A percentile compares a stretch with the other conserved stretches of the same genome.
Conservation (phyloP, 35 echinoderm and acorn worm genomes). For the Holothuria glaberrima region DNA sequence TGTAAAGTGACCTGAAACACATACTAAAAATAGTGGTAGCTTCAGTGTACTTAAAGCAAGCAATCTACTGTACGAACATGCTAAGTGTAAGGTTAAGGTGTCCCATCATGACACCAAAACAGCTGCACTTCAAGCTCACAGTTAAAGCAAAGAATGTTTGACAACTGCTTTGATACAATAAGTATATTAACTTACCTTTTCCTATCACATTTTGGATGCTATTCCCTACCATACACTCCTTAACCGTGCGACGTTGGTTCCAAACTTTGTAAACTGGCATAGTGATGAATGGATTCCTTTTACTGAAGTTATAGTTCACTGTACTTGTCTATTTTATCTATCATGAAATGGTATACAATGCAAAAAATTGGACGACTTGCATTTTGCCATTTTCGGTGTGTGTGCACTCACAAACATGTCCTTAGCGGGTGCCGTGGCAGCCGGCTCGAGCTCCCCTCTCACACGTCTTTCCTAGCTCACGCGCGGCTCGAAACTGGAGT, state of each 20-base stretch:
- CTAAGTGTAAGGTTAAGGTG: too few species aligned
- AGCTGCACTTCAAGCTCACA: neutral
- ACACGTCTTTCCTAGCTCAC: too few species aligned
- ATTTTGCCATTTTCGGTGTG: neutral
- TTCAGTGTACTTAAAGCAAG: too few species aligned
- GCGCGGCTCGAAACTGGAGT: too few species aligned
- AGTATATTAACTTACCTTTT: conserved; percentile 37
- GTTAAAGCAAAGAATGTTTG: neutral
- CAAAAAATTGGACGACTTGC: neutral
- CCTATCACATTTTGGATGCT: neutral
- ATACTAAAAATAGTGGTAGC: too few species aligned
- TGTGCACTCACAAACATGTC: too few species aligned
- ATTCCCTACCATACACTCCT: conserved; percentile 9
- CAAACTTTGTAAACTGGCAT: conserved; percentile 41
- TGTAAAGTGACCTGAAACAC: too few species aligned
- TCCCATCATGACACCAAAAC: neutral
- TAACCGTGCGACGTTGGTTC: neutral
- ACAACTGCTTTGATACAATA: neutral
- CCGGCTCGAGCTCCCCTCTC: too few species aligned
- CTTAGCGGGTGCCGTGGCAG: too few species aligned
- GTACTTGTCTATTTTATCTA: neutral
- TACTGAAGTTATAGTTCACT: neutral
- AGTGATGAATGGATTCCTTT: neutral
- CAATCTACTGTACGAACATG: too few species aligned
- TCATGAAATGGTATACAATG: neutral